A percentile compares a stretch with the other conserved stretches of the same genome.
Conservation (phyloP, 2,888 invertebrate genomes). For the Phyllotreta cruciferae region DNA sequence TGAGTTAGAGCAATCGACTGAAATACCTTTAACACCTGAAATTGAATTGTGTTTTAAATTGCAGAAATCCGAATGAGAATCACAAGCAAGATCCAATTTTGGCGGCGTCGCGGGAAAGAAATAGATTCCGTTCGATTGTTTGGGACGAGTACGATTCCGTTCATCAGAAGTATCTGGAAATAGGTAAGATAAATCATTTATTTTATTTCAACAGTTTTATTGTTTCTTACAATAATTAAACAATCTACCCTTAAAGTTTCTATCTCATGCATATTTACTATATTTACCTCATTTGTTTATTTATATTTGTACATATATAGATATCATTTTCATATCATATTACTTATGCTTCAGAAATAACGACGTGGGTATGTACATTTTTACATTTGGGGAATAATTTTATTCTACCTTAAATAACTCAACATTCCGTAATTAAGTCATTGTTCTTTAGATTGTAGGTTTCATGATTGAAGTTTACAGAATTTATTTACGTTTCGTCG, state of each 20-base stretch:
- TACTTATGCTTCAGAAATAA: too few species aligned
- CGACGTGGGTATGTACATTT: too few species aligned
- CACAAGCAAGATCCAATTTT: slow-evolving; percentile 78
- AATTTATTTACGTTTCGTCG: too few species aligned
- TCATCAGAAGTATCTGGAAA: slow-evolving; percentile 92
- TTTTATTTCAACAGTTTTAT: not conserved
- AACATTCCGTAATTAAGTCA: too few species aligned
- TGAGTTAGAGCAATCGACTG: too few species aligned
- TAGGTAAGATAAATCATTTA: slow-evolving; percentile 68
- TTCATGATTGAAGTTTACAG: too few species aligned
- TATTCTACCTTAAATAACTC: too few species aligned
- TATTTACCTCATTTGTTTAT: too few species aligned
- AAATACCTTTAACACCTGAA: slow-evolving; percentile 12
- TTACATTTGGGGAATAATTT: too few species aligned
- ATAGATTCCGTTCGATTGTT: slow-evolving; percentile 80
- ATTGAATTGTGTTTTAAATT: slow-evolving; percentile 47
- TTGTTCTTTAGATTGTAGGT: too few species aligned
- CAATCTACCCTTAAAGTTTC: not conserved
- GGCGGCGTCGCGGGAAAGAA: slow-evolving; percentile 82
- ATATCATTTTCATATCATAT: too few species aligned
- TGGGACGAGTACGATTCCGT: slow-evolving; percentile 95
- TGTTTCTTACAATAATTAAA: not conserved
- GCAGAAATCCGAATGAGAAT: slow-evolving; percentile 86
- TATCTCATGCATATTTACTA: not conserved
- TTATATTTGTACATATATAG: too few species aligned